Percentiles rank a stretch among this genome's conserved stretches.
phyloP scores from a whole-genome alignment of 2,888 invertebrate genomes.

The Arge pagana region DNA sequence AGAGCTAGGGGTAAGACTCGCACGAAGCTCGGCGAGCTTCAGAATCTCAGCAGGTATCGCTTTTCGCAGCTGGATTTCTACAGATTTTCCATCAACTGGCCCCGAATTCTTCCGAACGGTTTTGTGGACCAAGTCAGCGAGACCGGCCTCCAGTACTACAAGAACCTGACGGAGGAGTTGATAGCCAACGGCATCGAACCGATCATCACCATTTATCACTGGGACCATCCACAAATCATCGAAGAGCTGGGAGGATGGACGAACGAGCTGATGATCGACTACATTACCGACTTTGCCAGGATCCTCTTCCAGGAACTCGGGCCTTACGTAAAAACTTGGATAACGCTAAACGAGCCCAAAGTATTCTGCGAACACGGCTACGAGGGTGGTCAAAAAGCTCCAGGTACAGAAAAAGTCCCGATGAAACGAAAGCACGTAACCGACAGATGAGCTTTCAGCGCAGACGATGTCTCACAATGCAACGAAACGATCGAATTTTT shows the following conservation, averaged over 20 bases:
- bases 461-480: no score
- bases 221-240: constrained; percentile 64
- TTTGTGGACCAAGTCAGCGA: constrained; percentile 66
- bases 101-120: constrained; percentile 40
- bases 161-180: constrained; percentile 73
- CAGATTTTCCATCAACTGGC: constrained; percentile 39
- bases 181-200: constrained; percentile 65
- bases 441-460: no score
- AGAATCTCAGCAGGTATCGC: neutral
- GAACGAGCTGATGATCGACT: constrained; percentile 68
- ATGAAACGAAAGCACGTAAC: no score
- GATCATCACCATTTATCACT: constrained; percentile 64
- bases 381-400: constrained; percentile 53
- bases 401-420: constrained; percentile 35
- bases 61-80: constrained; percentile 34
- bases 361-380: constrained; percentile 64
- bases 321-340: constrained; percentile 64
- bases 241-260: constrained; percentile 73
- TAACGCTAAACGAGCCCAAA: constrained; percentile 78
- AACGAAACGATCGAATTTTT: no score
- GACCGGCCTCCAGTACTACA: constrained; percentile 77
- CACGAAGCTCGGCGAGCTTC: neutral
- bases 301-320: constrained; percentile 66
- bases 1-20: constrained; percentile 31
- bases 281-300: constrained; percentile 67